Evolutionary conservation across 1,140 invertebrate species (phyloP).

Genomic region (Drosophila kurseongensis): DNA sequence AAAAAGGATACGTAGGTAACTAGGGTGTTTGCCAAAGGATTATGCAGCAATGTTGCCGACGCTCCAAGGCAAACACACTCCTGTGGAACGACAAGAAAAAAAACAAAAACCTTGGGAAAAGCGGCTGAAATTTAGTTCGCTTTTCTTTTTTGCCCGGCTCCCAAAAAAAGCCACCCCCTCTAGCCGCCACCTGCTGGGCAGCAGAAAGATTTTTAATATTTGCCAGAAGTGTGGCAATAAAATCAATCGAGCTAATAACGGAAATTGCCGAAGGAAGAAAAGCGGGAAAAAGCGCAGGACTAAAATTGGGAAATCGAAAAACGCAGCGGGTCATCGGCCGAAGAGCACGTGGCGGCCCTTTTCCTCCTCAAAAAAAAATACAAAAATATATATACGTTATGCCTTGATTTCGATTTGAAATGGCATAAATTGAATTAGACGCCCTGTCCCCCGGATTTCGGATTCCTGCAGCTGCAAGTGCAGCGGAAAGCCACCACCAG

Average conservation of each 20-base stretch:
- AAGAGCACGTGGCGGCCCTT: conserved; percentile 31
- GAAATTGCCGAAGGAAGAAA: conserved; percentile 61
- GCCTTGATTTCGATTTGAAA: conserved; percentile 63
- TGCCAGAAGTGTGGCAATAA: conserved; percentile 60
- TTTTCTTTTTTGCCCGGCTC: background rate
- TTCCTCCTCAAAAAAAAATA: background rate
- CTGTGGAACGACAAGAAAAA: background rate
- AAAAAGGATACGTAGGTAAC: conserved; percentile 20
- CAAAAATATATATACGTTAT: conserved; percentile 1
- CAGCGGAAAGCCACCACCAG: conserved; percentile 45
- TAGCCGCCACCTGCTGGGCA: conserved; percentile 24
- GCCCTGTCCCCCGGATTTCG: conserved; percentile 17
- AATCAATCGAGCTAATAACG: conserved; percentile 79
- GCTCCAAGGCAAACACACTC: conserved; percentile 39
- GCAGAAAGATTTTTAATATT: conserved; percentile 45
- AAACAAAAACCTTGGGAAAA: conserved; percentile 5
- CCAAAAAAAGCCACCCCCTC: background rate
- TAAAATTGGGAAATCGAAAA: conserved; percentile 37
- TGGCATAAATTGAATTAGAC: conserved; percentile 77
- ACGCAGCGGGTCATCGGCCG: conserved; percentile 54
- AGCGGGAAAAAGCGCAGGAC: conserved; percentile 6
- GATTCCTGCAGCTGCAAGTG: conserved; percentile 67
- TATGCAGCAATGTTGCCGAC: conserved; percentile 39
- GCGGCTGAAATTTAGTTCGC: conserved; percentile 15
- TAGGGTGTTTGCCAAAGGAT: conserved; percentile 57